Evolutionary conservation across 30 jellyfish, hydroid and myxozoan genomes (phyloP).

Genomic region (Clytia hemisphaerica): DNA sequence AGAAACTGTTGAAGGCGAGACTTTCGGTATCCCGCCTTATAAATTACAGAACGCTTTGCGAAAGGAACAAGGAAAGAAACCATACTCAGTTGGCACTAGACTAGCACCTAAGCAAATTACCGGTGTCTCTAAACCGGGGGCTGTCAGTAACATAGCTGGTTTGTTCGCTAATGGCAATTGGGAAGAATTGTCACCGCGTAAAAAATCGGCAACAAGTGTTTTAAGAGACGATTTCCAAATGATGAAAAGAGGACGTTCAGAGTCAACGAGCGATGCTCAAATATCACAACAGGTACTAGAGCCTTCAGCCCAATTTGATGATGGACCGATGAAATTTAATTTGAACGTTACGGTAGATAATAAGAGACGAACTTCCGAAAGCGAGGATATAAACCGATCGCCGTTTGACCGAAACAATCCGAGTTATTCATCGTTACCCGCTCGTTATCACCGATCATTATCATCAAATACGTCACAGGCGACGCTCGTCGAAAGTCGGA

Average conservation of each 20-base stretch:
- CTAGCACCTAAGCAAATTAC: constrained; percentile 41
- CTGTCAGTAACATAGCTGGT: constrained; percentile 46
- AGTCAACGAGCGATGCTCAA: not conserved
- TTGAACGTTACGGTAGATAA: no score
- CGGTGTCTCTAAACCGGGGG: constrained; percentile 59
- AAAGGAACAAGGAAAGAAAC: constrained; percentile 19
- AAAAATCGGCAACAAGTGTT: constrained; percentile 74
- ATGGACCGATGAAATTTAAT: no score
- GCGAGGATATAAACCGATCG: no score
- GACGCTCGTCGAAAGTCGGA: constrained; percentile 72
- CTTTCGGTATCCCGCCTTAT: constrained; percentile 29
- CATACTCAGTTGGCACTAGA: constrained; percentile 28
- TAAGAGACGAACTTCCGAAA: no score
- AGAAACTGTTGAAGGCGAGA: not conserved
- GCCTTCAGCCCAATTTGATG: no score
- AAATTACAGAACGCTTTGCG: constrained; percentile 22
- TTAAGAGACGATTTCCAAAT: constrained; percentile 56
- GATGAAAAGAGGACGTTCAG: constrained; percentile 3
- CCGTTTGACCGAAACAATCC: no score
- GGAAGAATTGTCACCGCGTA: constrained; percentile 25
- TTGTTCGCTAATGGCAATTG: constrained; percentile 24
- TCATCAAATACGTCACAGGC: constrained; percentile 90
- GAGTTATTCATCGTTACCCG: no score
- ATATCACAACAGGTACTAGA: no score
- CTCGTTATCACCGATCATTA: no score